phyloP scores from a whole-genome alignment of 2,113 vertebrate genomes.

The Gnathonemus echidnorhynchus region DNA sequence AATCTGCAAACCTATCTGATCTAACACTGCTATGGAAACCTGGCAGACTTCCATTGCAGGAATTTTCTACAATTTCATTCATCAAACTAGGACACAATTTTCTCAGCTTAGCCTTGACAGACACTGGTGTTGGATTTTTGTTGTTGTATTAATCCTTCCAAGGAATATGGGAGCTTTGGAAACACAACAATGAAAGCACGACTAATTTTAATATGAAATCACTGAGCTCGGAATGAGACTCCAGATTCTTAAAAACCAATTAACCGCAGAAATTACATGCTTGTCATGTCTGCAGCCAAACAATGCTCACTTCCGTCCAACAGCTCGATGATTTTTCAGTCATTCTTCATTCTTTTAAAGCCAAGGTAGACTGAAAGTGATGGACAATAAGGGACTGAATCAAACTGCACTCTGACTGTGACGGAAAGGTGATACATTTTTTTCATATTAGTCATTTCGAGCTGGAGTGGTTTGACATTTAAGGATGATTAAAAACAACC shows the following conservation, averaged over 20 bases:
- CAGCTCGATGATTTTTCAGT: background rate
- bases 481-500: slow-evolving; percentile 13
- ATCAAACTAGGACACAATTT: slow-evolving; percentile 46
- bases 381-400: background rate
- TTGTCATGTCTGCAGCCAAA: background rate
- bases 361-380: background rate
- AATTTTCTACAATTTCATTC: slow-evolving; percentile 41
- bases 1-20: background rate
- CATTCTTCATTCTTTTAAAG: background rate
- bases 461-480: background rate
- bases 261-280: background rate
- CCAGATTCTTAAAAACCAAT: background rate
- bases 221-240: background rate
- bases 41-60: background rate
- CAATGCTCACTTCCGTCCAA: background rate
- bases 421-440: background rate
- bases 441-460: background rate
- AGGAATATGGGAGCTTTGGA: slow-evolving; percentile 31
- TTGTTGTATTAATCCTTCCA: slow-evolving; percentile 45
- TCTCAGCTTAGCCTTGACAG: slow-evolving; percentile 49
- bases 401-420: background rate
- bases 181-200: background rate
- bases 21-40: slow-evolving; percentile 9
- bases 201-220: background rate
- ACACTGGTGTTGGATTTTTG: slow-evolving; percentile 36